Evolutionary conservation across 2,888 invertebrate species (phyloP).

Genomic region (Cerceris rybyensis): DNA sequence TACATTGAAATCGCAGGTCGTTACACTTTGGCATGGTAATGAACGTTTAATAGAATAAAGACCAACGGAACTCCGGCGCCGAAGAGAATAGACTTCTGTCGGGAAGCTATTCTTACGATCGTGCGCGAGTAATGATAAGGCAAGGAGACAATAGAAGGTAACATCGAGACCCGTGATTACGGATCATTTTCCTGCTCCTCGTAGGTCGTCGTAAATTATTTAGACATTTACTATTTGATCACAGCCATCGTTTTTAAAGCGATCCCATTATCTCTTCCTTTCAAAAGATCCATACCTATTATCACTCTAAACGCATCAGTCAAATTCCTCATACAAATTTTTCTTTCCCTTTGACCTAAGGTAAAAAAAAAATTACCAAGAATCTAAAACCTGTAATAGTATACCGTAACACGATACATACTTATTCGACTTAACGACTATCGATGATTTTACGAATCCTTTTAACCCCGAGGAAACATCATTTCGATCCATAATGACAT

Average conservation of each 20-base stretch:
- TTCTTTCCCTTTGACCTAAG: no score
- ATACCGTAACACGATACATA: no score
- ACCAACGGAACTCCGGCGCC: slow-evolving; percentile 23
- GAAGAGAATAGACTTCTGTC: slow-evolving; percentile 18
- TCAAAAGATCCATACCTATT: background rate
- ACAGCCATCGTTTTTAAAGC: slow-evolving; percentile 1
- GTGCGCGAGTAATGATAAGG: slow-evolving; percentile 24
- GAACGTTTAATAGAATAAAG: slow-evolving; percentile 30
- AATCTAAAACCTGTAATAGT: no score
- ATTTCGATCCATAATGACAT: background rate
- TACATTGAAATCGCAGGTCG: background rate
- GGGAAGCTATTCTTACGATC: slow-evolving; percentile 14
- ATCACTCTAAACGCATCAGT: background rate
- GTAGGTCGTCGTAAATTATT: slow-evolving; percentile 35
- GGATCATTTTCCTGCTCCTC: slow-evolving; percentile 38
- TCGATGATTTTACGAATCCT: no score
- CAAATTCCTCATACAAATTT: no score
- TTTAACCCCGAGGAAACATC: no score
- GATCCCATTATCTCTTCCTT: background rate
- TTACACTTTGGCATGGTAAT: slow-evolving; percentile 19
- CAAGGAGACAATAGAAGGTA: slow-evolving; percentile 27
- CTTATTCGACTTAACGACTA: no score
- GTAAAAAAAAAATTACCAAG: no score
- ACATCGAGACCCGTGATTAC: slow-evolving; percentile 40
- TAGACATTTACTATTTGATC: slow-evolving; percentile 12